Conservation (phyloP, 2,888 invertebrate species). For the Orchesellides sinensis region DNA sequence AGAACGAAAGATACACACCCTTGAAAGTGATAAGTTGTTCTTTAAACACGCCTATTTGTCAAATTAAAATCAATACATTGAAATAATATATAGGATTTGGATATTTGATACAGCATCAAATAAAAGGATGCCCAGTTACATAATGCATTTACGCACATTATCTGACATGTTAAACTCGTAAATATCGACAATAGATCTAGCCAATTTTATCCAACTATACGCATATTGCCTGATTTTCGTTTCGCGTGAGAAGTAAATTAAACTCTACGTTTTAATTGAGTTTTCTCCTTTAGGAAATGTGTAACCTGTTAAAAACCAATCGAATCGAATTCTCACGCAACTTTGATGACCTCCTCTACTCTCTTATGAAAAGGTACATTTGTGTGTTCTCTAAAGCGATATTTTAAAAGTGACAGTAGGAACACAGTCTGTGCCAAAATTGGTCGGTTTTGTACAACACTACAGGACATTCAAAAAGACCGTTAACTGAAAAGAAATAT, state of each 20-base stretch:
- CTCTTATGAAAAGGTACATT: too few species aligned
- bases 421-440: neutral
- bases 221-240: neutral
- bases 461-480: neutral
- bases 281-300: constrained; percentile 41
- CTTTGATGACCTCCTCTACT: constrained; percentile 1
- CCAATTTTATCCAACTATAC: too few species aligned
- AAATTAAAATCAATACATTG: constrained; percentile 46
- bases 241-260: constrained; percentile 36
- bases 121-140: constrained; percentile 9
- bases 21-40: constrained; percentile 47
- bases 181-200: neutral
- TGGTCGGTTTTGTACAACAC: neutral
- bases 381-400: too few species aligned
- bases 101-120: constrained; percentile 15
- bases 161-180: neutral
- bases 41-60: constrained; percentile 55
- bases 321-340: constrained; percentile 69
- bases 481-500: constrained; percentile 5
- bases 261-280: constrained; percentile 48
- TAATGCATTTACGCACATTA: neutral
- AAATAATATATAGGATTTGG: constrained; percentile 1
- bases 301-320: constrained; percentile 66
- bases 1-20: constrained; percentile 28
- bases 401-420: neutral